Conservation (phyloP, 2,888 invertebrate genomes). For the Diadegma fenestrale region DNA sequence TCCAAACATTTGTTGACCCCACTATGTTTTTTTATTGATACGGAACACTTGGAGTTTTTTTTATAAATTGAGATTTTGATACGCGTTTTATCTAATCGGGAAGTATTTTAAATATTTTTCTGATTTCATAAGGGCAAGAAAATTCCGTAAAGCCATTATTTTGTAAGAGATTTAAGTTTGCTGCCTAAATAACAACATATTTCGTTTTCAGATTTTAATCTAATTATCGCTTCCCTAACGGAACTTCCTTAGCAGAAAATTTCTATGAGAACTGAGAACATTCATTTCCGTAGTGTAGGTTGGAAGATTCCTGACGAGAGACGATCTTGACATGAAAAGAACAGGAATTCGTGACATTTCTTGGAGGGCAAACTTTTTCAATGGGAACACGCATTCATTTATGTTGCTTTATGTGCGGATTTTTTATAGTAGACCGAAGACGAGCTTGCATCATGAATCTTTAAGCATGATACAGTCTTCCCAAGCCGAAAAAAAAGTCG, state of each 20-base stretch:
- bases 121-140: no score
- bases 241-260: conserved; percentile 8
- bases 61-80: no score
- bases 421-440: neutral
- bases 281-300: neutral
- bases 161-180: no score
- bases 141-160: no score
- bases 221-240: no score
- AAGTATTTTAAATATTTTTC: no score
- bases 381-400: conserved; percentile 4
- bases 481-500: neutral
- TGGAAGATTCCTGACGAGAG: conserved; percentile 20
- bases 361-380: conserved; percentile 15
- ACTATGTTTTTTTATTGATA: no score
- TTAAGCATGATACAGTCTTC: conserved; percentile 32
- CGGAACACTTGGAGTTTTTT: no score
- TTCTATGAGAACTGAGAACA: conserved; percentile 10
- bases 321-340: neutral
- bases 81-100: no score
- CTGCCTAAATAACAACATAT: no score
- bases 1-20: no score
- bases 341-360: conserved; percentile 10
- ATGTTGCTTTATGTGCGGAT: conserved; percentile 3
- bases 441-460: conserved; percentile 41
- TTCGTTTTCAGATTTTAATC: no score